phyloP scores from a whole-genome alignment of 2,888 invertebrate genomes.

The Notodonta ziczac region DNA sequence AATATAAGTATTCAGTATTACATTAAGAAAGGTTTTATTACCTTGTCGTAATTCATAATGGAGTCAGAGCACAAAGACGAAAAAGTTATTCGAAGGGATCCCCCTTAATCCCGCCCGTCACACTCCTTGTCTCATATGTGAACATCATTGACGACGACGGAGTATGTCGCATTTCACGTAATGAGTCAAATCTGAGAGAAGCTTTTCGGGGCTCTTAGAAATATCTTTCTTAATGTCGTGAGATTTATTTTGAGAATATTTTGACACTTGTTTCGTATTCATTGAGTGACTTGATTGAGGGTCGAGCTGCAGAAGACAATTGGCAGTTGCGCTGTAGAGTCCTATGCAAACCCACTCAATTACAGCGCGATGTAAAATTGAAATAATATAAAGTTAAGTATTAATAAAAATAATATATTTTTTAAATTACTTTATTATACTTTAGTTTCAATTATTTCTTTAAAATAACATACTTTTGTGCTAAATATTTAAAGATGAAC shows the following conservation, averaged over 20 bases:
- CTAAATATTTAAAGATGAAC: too few species aligned
- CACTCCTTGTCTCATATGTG: constrained; percentile 23
- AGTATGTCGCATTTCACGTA: neutral
- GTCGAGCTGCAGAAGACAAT: too few species aligned
- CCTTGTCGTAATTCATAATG: constrained; percentile 1
- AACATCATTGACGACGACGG: constrained; percentile 20
- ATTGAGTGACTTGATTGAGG: too few species aligned
- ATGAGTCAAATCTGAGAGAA: neutral
- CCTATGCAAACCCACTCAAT: too few species aligned
- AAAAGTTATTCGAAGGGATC: constrained; percentile 9
- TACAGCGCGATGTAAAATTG: too few species aligned
- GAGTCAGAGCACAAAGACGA: constrained; percentile 4
- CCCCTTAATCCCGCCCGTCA: constrained; percentile 15
- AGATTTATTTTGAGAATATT: neutral
- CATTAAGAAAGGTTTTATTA: neutral
- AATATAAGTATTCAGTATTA: neutral
- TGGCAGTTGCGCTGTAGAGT: too few species aligned
- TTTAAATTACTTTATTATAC: too few species aligned
- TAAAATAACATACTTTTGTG: too few species aligned
- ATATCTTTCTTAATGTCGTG: neutral
- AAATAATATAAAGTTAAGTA: too few species aligned
- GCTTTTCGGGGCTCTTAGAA: neutral
- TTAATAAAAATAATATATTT: too few species aligned
- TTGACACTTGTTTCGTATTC: neutral
- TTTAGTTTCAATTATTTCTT: too few species aligned